Evolutionary conservation across 2,113 vertebrate species (phyloP).

Genomic region (Pica pica): DNA sequence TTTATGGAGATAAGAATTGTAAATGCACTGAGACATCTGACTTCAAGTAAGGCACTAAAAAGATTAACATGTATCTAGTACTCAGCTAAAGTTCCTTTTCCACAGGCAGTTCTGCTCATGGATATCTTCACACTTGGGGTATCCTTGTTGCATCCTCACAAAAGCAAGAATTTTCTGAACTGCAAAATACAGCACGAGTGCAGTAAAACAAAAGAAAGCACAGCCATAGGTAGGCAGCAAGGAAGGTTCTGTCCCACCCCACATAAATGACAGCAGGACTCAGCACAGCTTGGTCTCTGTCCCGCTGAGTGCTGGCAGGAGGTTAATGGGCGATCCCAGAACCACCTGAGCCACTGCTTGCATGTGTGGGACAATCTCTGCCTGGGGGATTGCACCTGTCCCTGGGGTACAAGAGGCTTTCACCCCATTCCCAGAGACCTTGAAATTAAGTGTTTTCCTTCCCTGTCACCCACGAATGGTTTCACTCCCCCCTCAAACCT

Average conservation of each 20-base stretch:
- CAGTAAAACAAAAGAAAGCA: neutral
- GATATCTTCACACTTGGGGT: neutral
- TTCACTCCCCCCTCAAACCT: neutral
- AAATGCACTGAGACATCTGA: neutral
- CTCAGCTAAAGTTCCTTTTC: neutral
- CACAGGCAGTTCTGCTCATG: neutral
- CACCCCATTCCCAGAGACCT: rapidly evolving
- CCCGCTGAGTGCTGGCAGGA: neutral
- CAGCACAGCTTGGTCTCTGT: rapidly evolving
- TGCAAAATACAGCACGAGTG: neutral
- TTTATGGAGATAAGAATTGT: neutral
- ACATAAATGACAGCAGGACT: neutral
- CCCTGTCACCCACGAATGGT: neutral
- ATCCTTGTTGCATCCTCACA: neutral
- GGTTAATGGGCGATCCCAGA: neutral
- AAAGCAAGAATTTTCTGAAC: neutral
- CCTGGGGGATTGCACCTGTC: neutral
- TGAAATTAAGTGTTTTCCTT: neutral
- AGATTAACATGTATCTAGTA: neutral
- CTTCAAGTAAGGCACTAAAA: neutral
- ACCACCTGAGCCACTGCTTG: neutral
- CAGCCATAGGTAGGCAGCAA: neutral
- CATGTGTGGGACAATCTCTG: neutral
- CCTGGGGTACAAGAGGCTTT: neutral
- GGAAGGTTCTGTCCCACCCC: neutral